A percentile compares a stretch with the other conserved stretches of the same genome.
Conservation (phyloP, 2,797 vertebrate species). For the Falco cherrug region DNA sequence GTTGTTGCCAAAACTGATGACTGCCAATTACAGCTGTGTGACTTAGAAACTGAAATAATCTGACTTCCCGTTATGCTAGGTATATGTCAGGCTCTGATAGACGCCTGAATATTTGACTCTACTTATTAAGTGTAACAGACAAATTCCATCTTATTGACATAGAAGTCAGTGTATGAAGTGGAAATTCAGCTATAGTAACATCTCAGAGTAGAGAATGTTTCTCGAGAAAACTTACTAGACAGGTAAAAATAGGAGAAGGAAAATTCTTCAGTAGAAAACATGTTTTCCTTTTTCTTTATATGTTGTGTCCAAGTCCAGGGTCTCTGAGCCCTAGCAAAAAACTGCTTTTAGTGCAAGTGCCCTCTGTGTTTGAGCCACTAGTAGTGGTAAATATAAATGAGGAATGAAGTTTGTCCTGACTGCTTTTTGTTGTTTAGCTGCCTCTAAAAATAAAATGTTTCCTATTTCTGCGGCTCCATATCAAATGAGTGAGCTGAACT, state of each 20-base stretch:
- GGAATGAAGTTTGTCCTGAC: not conserved
- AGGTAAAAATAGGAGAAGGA: not conserved
- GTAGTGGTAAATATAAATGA: not conserved
- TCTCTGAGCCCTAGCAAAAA: not conserved
- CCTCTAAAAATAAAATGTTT: not conserved
- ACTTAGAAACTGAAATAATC: conserved; percentile 27
- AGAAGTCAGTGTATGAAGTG: not conserved
- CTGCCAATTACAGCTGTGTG: conserved; percentile 58
- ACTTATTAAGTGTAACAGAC: not conserved
- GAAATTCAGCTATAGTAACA: not conserved
- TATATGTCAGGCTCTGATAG: not conserved
- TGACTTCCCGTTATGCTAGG: not conserved
- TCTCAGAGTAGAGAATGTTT: not conserved
- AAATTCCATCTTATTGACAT: not conserved
- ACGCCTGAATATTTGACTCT: not conserved
- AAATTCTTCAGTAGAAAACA: not conserved
- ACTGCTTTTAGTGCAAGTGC: not conserved
- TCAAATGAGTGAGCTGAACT: not conserved
- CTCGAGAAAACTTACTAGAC: not conserved
- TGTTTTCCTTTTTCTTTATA: not conserved
- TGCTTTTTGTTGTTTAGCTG: not conserved
- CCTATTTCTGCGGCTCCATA: not conserved
- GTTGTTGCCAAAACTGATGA: conserved; percentile 54
- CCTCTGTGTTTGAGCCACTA: not conserved
- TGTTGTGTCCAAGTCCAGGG: not conserved